These are phyloP conservation scores for Tridacna crocea DNA, from an alignment of 2,888 invertebrate genomes.

Conservation along the genomic window DNA sequence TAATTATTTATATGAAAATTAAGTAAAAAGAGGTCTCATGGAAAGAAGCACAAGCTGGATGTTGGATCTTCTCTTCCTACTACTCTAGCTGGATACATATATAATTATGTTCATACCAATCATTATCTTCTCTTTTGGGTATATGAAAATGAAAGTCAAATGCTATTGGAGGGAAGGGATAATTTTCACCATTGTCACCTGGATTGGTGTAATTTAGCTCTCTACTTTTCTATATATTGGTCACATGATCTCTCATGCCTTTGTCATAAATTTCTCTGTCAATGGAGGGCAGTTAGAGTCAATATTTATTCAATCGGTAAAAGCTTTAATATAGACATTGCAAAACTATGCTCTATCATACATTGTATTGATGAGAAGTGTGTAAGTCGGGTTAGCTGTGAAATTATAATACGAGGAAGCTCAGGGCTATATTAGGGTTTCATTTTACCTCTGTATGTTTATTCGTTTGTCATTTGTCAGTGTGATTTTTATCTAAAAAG, in stretches of 20 bases:
- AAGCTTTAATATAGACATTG: slow-evolving; percentile 64
- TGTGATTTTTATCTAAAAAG: slow-evolving; percentile 9
- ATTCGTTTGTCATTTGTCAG: slow-evolving; percentile 23
- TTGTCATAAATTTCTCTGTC: slow-evolving; percentile 61
- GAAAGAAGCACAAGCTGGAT: no score
- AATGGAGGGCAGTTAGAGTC: slow-evolving; percentile 56
- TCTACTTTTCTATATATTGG: slow-evolving; percentile 51
- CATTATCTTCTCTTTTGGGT: no score
- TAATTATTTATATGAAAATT: no score
- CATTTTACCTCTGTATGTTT: slow-evolving; percentile 32
- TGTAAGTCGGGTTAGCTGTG: slow-evolving; percentile 33
- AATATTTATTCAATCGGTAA: slow-evolving; percentile 63
- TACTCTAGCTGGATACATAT: no score
- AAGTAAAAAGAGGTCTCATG: no score
- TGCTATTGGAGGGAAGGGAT: neutral
- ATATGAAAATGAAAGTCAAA: neutral
- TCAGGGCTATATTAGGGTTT: slow-evolving; percentile 37
- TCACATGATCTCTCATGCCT: slow-evolving; percentile 55
- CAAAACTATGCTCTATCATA: slow-evolving; percentile 56
- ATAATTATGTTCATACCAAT: no score
- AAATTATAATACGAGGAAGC: slow-evolving; percentile 34
- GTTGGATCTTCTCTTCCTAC: no score
- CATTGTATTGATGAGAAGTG: slow-evolving; percentile 52
- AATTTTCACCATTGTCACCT: slow-evolving; percentile 47
- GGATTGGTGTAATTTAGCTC: slow-evolving; percentile 59